phyloP scores from a whole-genome alignment of 2,113 vertebrate genomes.

The Ibidorhyncha struthersii region DNA sequence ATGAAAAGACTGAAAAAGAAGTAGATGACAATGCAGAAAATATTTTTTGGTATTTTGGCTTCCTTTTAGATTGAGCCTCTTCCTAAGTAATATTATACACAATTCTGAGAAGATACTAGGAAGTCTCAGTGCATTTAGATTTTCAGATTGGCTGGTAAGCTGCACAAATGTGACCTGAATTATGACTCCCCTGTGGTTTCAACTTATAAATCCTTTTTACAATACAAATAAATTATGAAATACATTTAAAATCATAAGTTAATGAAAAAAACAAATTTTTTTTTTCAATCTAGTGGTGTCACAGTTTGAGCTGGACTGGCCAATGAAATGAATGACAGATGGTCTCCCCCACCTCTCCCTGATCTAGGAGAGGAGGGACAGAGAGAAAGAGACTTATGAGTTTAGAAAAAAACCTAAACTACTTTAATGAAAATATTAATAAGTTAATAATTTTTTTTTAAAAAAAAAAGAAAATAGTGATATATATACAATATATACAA shows the following conservation, averaged over 20 bases:
- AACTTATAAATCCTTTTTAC: neutral
- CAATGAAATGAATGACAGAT: too few species aligned
- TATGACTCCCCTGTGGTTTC: neutral
- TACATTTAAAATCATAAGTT: neutral
- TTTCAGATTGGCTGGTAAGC: slow-evolving; percentile 21
- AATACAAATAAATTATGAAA: slow-evolving; percentile 5
- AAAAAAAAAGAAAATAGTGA: too few species aligned
- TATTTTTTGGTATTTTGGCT: neutral
- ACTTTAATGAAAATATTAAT: too few species aligned
- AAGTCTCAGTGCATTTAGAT: neutral
- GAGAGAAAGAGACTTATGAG: too few species aligned
- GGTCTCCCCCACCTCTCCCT: too few species aligned
- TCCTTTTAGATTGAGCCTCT: neutral
- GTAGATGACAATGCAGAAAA: neutral
- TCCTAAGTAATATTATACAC: neutral
- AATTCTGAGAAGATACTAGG: neutral
- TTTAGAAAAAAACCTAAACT: too few species aligned
- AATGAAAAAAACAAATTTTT: neutral
- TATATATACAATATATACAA: too few species aligned
- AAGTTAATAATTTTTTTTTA: too few species aligned
- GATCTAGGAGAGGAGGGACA: too few species aligned
- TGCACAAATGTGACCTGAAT: slow-evolving; percentile 26
- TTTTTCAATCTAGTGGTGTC: neutral
- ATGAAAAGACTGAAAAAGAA: neutral
- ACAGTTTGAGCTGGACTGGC: too few species aligned